phyloP scores from a whole-genome alignment of 2,113 vertebrate species.

The Megalops atlanticus region DNA sequence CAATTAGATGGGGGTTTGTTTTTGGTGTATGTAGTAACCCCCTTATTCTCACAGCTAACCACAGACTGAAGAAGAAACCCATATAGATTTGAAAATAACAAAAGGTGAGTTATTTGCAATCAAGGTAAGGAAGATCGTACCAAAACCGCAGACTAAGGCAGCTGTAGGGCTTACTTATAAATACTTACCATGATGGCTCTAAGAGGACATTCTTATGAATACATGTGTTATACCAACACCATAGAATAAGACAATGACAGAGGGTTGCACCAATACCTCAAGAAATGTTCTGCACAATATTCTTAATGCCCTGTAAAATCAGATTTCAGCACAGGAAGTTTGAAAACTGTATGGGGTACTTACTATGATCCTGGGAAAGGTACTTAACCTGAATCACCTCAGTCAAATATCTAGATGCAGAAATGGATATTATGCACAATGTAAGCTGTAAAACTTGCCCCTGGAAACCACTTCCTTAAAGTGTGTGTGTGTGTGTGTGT shows the following conservation, averaged over 20 bases:
- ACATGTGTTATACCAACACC: too few relatives aligned
- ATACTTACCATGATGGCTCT: not conserved
- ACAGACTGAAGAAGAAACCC: not conserved
- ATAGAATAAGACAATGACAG: not conserved
- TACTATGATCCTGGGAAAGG: too few relatives aligned
- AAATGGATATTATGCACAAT: not conserved
- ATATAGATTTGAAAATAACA: not conserved
- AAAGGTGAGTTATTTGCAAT: conserved; percentile 9
- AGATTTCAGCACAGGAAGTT: too few relatives aligned
- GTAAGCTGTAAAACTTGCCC: not conserved
- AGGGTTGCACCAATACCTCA: too few relatives aligned
- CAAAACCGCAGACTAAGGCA: too few relatives aligned
- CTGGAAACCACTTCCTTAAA: not conserved
- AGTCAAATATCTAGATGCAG: not conserved
- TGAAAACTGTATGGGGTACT: too few relatives aligned
- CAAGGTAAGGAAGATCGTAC: too few relatives aligned
- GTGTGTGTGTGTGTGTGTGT: not conserved
- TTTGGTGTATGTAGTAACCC: not conserved
- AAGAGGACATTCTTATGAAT: conserved; percentile 1
- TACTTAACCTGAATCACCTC: not conserved
- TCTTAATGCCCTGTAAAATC: too few relatives aligned
- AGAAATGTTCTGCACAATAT: too few relatives aligned
- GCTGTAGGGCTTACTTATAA: too few relatives aligned
- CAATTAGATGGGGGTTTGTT: not conserved
- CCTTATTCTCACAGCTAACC: not conserved